phyloP scores from a whole-genome alignment of 2,888 invertebrate species.

The Rhingia rostrata region DNA sequence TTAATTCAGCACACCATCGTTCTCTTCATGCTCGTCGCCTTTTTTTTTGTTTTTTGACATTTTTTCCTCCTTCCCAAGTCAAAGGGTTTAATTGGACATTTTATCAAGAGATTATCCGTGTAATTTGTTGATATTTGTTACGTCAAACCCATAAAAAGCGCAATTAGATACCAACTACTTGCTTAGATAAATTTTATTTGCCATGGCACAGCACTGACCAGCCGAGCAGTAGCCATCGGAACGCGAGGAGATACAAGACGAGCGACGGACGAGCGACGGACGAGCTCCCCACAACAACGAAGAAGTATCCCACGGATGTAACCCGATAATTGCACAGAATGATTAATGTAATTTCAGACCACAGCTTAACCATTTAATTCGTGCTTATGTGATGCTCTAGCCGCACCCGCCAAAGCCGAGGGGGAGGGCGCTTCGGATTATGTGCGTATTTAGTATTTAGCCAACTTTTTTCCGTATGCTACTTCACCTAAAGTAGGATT shows the following conservation, averaged over 20 bases:
- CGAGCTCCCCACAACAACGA: background rate
- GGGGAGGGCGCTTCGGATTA: conserved; percentile 13
- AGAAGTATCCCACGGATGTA: conserved; percentile 51
- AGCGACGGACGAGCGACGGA: no score
- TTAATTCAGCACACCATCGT: background rate
- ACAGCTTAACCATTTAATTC: conserved; percentile 57
- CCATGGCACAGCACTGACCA: background rate
- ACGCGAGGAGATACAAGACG: background rate
- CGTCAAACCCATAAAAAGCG: conserved; percentile 39
- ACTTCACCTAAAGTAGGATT: background rate
- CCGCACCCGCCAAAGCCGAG: background rate
- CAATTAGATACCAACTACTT: conserved; percentile 53
- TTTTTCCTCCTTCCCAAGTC: background rate
- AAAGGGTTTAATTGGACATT: conserved; percentile 62
- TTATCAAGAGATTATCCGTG: conserved; percentile 61
- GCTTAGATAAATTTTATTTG: conserved; percentile 34
- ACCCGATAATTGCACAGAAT: conserved; percentile 67
- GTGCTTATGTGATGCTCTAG: background rate
- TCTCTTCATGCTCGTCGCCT: background rate
- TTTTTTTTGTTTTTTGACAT: background rate
- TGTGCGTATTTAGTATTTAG: conserved; percentile 17
- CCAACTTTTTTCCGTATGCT: background rate
- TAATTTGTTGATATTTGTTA: conserved; percentile 64
- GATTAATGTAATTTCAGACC: conserved; percentile 65
- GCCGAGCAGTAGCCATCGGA: background rate